A percentile compares a stretch with the other conserved stretches of the same genome.
phyloP scores from a whole-genome alignment of 2,113 vertebrate genomes.

The Rhodinocichla rosea region DNA sequence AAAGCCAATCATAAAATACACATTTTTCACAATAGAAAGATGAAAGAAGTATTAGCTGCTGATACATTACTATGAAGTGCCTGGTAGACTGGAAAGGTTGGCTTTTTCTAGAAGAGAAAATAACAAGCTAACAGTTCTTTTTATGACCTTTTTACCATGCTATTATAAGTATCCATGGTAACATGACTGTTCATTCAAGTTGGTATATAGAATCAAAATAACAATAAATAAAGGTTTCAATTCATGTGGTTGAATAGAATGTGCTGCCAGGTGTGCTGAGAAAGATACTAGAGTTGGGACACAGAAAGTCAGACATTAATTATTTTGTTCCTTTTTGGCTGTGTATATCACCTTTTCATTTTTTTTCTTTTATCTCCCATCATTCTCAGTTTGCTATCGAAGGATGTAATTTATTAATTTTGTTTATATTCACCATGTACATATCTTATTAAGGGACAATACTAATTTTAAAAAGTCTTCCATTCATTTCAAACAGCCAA shows the following conservation, averaged over 20 bases:
- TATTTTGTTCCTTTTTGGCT: not conserved
- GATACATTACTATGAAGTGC: not conserved
- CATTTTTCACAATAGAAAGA: not conserved
- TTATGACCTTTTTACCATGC: conserved; percentile 32
- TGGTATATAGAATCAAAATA: conserved; percentile 3
- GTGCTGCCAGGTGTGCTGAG: not conserved
- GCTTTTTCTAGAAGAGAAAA: not conserved
- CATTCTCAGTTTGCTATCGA: not conserved
- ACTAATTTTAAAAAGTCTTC: not conserved
- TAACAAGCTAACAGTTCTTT: not conserved
- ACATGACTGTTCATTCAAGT: conserved; percentile 19
- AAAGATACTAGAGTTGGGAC: not conserved
- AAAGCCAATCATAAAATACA: too few relatives aligned
- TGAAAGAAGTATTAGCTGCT: not conserved
- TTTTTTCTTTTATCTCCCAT: not conserved
- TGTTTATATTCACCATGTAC: not conserved
- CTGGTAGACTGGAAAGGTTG: not conserved
- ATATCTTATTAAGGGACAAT: not conserved
- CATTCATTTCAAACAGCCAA: not conserved
- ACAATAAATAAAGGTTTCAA: conserved; percentile 16
- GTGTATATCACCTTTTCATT: not conserved
- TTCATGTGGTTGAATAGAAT: not conserved
- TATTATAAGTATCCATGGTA: conserved; percentile 46
- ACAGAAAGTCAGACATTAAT: not conserved
- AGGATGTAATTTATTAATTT: not conserved